Evolutionary conservation across 2,113 vertebrate species (phyloP).

Genomic region (Brachyhypopomus occidentalis): DNA sequence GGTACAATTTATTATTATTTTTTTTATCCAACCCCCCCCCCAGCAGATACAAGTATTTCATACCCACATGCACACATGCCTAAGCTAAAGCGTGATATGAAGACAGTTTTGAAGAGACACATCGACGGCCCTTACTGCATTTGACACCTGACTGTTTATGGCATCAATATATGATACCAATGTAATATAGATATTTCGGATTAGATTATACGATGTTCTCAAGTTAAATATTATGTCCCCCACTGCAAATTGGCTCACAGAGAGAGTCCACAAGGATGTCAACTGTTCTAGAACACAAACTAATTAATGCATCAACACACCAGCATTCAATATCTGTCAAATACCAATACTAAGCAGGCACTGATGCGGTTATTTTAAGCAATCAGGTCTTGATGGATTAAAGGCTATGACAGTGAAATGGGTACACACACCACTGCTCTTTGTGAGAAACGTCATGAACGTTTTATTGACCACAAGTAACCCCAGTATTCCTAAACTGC

Average conservation of each 20-base stretch:
- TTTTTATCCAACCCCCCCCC: no score
- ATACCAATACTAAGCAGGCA: background rate
- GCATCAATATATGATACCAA: no score
- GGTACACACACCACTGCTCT: background rate
- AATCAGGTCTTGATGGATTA: slow-evolving; percentile 7
- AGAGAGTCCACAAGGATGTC: slow-evolving; percentile 1
- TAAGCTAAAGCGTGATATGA: no score
- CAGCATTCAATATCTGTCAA: slow-evolving; percentile 8
- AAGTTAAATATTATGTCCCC: background rate
- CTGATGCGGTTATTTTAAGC: background rate
- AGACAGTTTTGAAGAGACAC: no score
- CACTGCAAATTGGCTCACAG: background rate
- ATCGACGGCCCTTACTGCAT: no score
- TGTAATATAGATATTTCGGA: background rate
- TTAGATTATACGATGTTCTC: background rate
- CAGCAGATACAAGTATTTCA: no score
- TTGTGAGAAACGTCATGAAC: background rate
- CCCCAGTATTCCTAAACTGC: background rate
- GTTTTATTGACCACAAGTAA: background rate
- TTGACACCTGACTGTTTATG: no score
- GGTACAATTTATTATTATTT: no score
- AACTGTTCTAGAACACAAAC: background rate
- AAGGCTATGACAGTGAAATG: background rate
- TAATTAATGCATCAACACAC: slow-evolving; percentile 21
- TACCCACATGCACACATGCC: no score